Base-by-base conservation (phyloP, 2,113 vertebrate genomes). In the Eurypyga helias region DNA sequence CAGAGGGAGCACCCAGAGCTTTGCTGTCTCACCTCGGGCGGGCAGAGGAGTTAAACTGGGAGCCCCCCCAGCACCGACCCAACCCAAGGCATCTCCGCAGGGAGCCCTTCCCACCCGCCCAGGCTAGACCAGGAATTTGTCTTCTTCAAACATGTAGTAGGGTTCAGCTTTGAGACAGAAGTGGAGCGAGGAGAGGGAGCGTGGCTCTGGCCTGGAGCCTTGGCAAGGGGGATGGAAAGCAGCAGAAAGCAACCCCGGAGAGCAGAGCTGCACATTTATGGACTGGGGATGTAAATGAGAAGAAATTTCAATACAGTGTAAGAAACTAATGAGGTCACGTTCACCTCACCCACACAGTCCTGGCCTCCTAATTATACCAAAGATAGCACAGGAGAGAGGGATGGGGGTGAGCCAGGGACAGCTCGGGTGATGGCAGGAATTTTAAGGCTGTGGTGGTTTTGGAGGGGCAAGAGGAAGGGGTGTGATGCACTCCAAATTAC, bases 241-340 rank as follows among this genome's bases (percentile, higher is more conserved):
- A 70, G n/a, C n/a, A 93, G 81, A 36, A 71, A 82, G 52, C 10
- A 19, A 78, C 85, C 83, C 48, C 1, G 0, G 82, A 64, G 51
- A 82, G 77, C 77, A 75, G 64, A 95, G 45, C 86, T 65, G 72
- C 83, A 88, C 49, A 51, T 87, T 86, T 57, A 70, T 65, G 89
- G 90, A 92, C 38, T 72, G 34, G 61, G 87, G 90, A 95, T 95
- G 89, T 60, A 97, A 97, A 96, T 82, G 79, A 97, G 92, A 54
- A 85, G 75, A 91, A 76, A 94, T 89, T 95, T 96, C 57, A 87
- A 36, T 61, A 76, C 71, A 61, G 87, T 55, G 2, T 60, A 65
- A 92, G 93, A 78, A 95, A 91, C 92, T 96, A 97, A 97, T 7
- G 93, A 97, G 97, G 96, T 93, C 95, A 95, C 73, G 81, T 82